These are phyloP conservation scores for Stylophora pistillata DNA, from an alignment of 64 coral and sea anemone genomes.

Conservation along the genomic window DNA sequence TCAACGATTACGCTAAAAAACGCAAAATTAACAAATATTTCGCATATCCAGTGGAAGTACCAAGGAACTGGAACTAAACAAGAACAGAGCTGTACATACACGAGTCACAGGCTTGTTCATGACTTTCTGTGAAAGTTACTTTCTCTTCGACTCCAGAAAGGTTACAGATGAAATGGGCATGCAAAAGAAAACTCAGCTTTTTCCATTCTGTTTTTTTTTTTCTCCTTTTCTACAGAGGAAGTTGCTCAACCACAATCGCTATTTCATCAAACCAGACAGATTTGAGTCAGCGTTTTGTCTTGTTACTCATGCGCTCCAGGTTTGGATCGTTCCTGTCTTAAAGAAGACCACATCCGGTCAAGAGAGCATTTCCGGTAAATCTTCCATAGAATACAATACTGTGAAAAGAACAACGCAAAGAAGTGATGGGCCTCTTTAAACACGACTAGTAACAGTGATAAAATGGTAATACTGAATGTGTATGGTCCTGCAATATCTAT, in stretches of 20 bases:
- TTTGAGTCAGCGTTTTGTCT: conserved; percentile 15
- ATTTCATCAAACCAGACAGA: neutral
- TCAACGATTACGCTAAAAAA: too few species aligned
- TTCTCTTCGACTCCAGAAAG: neutral
- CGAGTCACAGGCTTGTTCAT: conserved; percentile 8
- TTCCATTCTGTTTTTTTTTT: neutral
- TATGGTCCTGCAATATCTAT: too few species aligned
- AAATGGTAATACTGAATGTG: too few species aligned
- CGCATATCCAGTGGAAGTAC: neutral
- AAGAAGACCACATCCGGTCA: neutral
- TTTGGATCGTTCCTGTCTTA: too few species aligned
- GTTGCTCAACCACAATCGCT: neutral
- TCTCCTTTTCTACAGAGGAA: neutral
- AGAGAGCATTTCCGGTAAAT: neutral
- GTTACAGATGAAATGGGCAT: neutral
- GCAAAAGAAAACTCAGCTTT: neutral
- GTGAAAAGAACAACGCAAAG: neutral
- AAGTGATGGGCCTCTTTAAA: too few species aligned
- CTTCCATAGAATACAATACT: neutral
- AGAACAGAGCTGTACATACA: neutral
- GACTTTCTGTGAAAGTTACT: neutral
- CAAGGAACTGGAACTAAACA: neutral
- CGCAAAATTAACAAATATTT: neutral
- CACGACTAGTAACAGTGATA: too few species aligned
- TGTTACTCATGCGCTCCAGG: neutral